phyloP scores from a whole-genome alignment of 2,888 invertebrate genomes.

The Dromius quadrimaculatus region DNA sequence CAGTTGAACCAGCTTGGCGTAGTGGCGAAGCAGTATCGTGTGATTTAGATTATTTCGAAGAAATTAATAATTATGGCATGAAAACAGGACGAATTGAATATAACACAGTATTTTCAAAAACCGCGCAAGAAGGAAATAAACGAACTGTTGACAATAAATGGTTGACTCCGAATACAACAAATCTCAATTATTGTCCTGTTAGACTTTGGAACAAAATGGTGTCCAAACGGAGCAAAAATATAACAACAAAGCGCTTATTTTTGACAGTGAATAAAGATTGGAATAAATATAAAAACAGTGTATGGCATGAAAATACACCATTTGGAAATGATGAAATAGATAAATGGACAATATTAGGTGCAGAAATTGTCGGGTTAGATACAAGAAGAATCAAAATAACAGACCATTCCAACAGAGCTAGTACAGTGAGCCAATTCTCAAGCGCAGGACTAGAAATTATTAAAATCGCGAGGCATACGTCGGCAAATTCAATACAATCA shows the following conservation, averaged over 20 bases:
- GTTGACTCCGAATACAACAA: no score
- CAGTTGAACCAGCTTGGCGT: no score
- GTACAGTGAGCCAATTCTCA: background rate
- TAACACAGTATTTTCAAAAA: no score
- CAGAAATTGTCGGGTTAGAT: no score
- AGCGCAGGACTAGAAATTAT: background rate
- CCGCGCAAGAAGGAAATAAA: no score
- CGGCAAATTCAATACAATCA: background rate
- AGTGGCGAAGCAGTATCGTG: no score
- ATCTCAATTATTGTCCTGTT: no score
- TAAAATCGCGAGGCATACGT: background rate
- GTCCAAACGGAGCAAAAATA: background rate
- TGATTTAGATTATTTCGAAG: no score
- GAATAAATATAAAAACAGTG: background rate
- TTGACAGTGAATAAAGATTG: background rate
- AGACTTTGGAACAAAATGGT: background rate
- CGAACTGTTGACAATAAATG: no score
- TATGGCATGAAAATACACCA: background rate
- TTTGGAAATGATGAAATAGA: background rate
- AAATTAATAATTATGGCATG: no score
- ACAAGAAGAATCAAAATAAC: background rate
- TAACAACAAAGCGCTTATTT: background rate
- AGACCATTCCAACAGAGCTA: background rate
- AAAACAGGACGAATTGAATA: no score
- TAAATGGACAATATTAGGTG: background rate